Evolutionary conservation across 2,888 invertebrate species (phyloP), one percentile per base, ranked within the genome.

Genomic region (Allygus modestus): DNA sequence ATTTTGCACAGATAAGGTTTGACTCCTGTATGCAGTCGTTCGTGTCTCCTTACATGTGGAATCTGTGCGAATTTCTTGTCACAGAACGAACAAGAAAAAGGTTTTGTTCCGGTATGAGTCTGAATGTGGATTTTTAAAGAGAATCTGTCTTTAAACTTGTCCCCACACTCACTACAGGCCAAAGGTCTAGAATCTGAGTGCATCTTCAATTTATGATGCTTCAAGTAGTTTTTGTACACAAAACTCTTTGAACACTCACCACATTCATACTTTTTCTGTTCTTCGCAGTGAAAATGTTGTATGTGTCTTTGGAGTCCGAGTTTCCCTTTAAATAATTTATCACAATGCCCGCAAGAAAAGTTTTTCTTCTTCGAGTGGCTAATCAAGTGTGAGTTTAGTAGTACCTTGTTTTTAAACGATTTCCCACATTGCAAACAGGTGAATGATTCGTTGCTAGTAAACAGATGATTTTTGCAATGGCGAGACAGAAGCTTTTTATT

Each of bases 1-100:
- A 31, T 26, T 31, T 65, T 65, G 31, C 65, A 65, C 12, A 28
- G 11, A 31, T 65, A 65, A 28, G 65, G 65, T 28, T 65, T 65
- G 28, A 12, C 31, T 28, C 65, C 65, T 15, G 65, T 65, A 15
- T 65, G 65, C 15, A 65, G 1, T 15, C 28, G 65, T 28, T 65
- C 65, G 28, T 65, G 65, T 17, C 65, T 65, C 31, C 28, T 65
- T 15, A 31, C 4, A 31, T 65, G 65, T 28, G 28, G 28, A 12
- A 65, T 0, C 15, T 65, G 65, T 65, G 28, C 31, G 5, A 65
- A 65, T 12, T 0, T 65, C 17, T 65, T 65, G 1, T 7, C 20
- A 26, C 58, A 58, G 26, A 58, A 58, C 2, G 58, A 58, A 58
- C 58, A 58, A 11, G 58, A 23, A 20, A 20, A 58, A 12, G 58